phyloP scores from a whole-genome alignment of 2,888 invertebrate species.

The Melipona beecheii region DNA sequence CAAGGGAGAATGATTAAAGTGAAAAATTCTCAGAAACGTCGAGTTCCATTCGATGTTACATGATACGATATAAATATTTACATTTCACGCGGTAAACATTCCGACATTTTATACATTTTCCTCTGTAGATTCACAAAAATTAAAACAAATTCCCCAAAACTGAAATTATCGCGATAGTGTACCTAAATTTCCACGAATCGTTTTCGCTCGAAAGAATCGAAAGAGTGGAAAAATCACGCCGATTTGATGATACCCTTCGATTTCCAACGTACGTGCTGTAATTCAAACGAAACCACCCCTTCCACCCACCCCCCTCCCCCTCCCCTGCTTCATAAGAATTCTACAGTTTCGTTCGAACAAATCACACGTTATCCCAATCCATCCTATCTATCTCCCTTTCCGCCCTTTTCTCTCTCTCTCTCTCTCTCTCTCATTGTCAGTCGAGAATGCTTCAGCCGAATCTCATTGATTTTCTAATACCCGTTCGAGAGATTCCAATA shows the following conservation, averaged over 20 bases:
- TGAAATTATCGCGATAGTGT: no score
- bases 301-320: no score
- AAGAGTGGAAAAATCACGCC: no score
- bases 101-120: not conserved
- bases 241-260: not conserved
- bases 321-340: not conserved
- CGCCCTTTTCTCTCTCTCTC: no score
- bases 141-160: not conserved
- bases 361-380: not conserved
- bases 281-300: not conserved
- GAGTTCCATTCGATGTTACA: no score
- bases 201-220: no score
- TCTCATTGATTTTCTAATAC: slow-evolving; percentile 18
- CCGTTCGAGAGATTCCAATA: slow-evolving; percentile 36
- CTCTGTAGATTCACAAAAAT: not conserved
- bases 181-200: no score
- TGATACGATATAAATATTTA: not conserved
- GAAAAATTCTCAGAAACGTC: no score
- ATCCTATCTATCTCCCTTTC: not conserved
- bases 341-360: not conserved
- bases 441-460: not conserved
- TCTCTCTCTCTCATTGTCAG: not conserved
- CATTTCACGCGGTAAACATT: not conserved
- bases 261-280: not conserved
- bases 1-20: no score